Conservation (phyloP, 2,888 invertebrate species). For the Tachina grossa region DNA sequence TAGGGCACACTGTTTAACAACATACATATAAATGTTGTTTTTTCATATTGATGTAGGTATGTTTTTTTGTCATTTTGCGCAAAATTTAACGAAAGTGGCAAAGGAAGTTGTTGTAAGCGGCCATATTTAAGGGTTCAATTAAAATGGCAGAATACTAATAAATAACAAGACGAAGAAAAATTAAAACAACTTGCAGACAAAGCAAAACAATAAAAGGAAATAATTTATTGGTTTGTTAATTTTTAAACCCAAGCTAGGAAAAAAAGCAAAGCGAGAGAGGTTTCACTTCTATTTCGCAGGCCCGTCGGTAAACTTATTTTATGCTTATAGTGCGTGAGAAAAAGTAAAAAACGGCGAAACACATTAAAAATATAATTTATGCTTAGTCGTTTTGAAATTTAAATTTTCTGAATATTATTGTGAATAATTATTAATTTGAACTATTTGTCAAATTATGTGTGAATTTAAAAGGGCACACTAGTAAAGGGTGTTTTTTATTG, state of each 20-base stretch:
- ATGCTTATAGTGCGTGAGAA: slow-evolving; percentile 39
- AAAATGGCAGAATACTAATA: slow-evolving; percentile 67
- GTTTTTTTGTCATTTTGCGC: slow-evolving; percentile 25
- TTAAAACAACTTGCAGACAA: slow-evolving; percentile 34
- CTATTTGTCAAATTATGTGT: slow-evolving; percentile 30
- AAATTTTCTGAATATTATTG: slow-evolving; percentile 18
- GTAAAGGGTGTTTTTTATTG: too few species aligned
- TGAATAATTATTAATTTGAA: slow-evolving; percentile 5
- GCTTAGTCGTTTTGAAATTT: slow-evolving; percentile 24
- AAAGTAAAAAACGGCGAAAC: slow-evolving; percentile 1
- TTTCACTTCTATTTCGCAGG: not conserved
- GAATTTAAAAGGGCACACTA: not conserved
- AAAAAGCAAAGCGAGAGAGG: not conserved
- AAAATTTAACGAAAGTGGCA: slow-evolving; percentile 62
- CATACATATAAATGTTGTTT: slow-evolving; percentile 29
- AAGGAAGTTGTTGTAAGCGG: slow-evolving; percentile 59
- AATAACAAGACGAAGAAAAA: slow-evolving; percentile 54
- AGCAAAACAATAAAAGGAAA: slow-evolving; percentile 50
- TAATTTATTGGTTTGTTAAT: slow-evolving; percentile 64
- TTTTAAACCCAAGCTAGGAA: not conserved
- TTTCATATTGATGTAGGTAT: slow-evolving; percentile 5
- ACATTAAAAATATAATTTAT: not conserved
- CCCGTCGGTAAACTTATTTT: slow-evolving; percentile 40
- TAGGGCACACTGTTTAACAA: slow-evolving; percentile 16
- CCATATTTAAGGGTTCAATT: slow-evolving; percentile 70